A percentile compares a stretch with the other conserved stretches of the same genome.
These are phyloP conservation scores for Limanda limanda DNA, from an alignment of 2,113 vertebrate species.

Conservation along the genomic window DNA sequence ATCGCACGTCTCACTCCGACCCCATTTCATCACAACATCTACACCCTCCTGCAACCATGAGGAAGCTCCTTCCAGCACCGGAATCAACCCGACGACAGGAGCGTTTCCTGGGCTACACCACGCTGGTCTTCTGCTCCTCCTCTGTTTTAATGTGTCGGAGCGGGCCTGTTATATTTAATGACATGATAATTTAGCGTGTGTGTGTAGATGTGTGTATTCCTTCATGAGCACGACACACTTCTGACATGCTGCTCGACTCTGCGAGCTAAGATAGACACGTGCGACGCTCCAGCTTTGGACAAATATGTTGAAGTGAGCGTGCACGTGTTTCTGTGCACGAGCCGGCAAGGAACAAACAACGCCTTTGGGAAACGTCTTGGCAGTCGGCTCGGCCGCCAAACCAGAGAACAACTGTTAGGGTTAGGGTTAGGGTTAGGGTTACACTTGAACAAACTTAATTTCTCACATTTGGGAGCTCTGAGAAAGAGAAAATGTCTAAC, in stretches of 20 bases:
- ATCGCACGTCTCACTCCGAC: slow-evolving; percentile 38
- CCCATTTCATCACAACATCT: slow-evolving; percentile 45
- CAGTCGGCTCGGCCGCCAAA: not conserved
- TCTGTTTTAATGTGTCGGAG: slow-evolving; percentile 37
- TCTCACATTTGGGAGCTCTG: not conserved
- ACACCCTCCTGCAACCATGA: slow-evolving; percentile 20
- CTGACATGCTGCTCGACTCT: slow-evolving; percentile 33
- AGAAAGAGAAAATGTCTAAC: too few species aligned
- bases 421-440: too few species aligned
- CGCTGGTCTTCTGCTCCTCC: slow-evolving; percentile 52
- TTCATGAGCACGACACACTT: slow-evolving; percentile 27
- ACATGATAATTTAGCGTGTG: slow-evolving; percentile 33
- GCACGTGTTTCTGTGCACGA: slow-evolving; percentile 8
- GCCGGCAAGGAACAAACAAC: not conserved
- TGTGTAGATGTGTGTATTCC: not conserved
- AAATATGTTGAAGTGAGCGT: slow-evolving; percentile 37
- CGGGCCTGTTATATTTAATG: slow-evolving; percentile 51
- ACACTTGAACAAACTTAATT: not conserved
- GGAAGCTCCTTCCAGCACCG: slow-evolving; percentile 9
- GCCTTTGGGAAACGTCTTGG: slow-evolving; percentile 35
- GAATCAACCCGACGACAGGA: slow-evolving; percentile 7
- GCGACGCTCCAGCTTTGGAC: slow-evolving; percentile 23
- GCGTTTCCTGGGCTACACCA: not conserved
- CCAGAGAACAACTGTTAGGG: not conserved
- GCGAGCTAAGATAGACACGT: slow-evolving; percentile 37